phyloP scores from a whole-genome alignment of 2,113 vertebrate genomes.

The Scalopus aquaticus region DNA sequence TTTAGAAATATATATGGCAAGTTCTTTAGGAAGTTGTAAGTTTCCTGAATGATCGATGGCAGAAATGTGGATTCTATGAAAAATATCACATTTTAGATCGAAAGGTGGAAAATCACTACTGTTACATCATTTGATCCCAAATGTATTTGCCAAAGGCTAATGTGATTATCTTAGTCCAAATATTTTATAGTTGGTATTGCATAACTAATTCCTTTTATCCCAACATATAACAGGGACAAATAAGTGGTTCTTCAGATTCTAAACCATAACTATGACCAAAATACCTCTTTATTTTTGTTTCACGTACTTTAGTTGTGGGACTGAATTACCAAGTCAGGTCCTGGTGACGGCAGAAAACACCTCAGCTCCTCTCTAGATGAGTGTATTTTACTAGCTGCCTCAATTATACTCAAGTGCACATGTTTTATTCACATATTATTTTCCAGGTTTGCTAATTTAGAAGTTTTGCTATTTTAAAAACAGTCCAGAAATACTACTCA shows the following conservation, averaged over 20 bases:
- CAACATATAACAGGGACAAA: background rate
- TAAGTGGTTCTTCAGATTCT: background rate
- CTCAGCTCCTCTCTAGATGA: background rate
- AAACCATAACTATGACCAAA: background rate
- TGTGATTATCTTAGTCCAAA: background rate
- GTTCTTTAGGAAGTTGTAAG: background rate
- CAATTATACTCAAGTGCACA: background rate
- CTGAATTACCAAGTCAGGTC: background rate
- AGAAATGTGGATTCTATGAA: background rate
- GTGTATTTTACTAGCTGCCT: background rate
- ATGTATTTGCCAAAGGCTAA: background rate
- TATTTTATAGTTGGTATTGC: background rate
- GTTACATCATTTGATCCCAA: background rate
- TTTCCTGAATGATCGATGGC: background rate
- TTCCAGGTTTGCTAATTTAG: background rate
- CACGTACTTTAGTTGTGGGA: background rate
- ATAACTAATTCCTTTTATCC: background rate
- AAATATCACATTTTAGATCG: background rate
- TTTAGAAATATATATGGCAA: background rate
- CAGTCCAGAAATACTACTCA: background rate
- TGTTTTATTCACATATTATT: slow-evolving; percentile 11
- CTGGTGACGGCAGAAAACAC: background rate
- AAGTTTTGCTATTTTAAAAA: background rate
- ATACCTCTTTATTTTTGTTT: background rate
- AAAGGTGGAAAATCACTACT: background rate